Evolutionary conservation across 1,140 invertebrate species (phyloP), one percentile per base, ranked within the genome.

Genomic region (Saxidomus purpurata): DNA sequence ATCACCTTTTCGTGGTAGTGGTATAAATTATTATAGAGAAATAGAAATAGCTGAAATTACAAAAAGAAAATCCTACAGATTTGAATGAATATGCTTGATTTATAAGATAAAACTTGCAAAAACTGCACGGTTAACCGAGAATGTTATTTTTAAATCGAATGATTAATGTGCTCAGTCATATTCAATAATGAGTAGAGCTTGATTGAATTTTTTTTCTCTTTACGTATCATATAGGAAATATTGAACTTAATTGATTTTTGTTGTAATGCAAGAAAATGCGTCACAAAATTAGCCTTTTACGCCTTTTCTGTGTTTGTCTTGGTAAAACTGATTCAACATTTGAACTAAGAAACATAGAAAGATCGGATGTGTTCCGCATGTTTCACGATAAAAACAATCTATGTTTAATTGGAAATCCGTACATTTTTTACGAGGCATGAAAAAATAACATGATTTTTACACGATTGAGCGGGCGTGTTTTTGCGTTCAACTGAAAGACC

Each of bases 221-320:
- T 71, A 9, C 55, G 25, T 22, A 59, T 59, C 25, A 15, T 9
- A 22, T 59, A 1, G 34, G 67, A 71, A 28, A 71, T 71, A 71
- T 38, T 71, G 67, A 71, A 71, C 67, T 38, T 38, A 71, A 71
- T 71, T 71, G 67, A 71, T 71, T 38, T 71, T 71, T 71, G 34
- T 40, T 71, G 67, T 71, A 71, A 19, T 71, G 38, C 34, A 71
- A 71, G 34, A 71, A 38, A 38, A 71, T 71, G n/a, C 31, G 34
- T 71, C 31, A 71, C 25, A 2, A 71, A 71, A 71, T 71, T 71
- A 71, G 67, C 67, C 6, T 71, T 71, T 17, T 4, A 63, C 59
- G n/a, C 59, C 59, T 63, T 25, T 63, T 63, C 25, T 63, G 4
- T 71, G 28, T 71, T 40, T 71, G 17, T 71, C 4, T 71, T 71